These are phyloP conservation scores for Vicugna pacos DNA, from an alignment of 2,113 vertebrate species.

Conservation along the genomic window DNA sequence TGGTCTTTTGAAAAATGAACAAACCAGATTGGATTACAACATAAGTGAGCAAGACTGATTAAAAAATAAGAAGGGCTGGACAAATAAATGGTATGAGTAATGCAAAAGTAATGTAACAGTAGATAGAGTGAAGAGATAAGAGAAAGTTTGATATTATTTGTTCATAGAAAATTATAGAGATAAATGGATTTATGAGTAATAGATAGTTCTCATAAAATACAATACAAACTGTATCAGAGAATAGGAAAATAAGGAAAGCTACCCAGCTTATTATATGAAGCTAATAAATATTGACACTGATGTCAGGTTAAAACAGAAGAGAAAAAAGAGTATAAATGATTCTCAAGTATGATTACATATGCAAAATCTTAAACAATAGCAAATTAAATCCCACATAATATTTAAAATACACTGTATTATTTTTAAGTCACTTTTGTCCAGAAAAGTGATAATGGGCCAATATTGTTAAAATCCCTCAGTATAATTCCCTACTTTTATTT, in stretches of 20 bases:
- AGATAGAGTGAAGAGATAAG: background rate
- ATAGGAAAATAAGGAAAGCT: background rate
- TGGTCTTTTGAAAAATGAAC: conserved; percentile 20
- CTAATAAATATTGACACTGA: background rate
- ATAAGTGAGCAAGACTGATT: background rate
- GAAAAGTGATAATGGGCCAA: background rate
- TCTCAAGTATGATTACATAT: background rate
- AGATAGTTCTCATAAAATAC: background rate
- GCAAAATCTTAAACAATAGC: background rate
- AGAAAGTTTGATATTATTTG: background rate
- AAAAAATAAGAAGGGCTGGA: background rate
- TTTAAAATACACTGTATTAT: background rate
- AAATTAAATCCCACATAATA: background rate
- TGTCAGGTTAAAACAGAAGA: background rate
- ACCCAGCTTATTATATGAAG: background rate
- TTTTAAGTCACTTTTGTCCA: background rate
- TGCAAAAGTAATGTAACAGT: background rate
- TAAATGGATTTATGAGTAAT: background rate
- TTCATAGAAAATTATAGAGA: background rate
- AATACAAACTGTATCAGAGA: background rate
- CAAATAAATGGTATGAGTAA: background rate
- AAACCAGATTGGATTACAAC: background rate
- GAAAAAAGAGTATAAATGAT: background rate
- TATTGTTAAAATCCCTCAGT: background rate
- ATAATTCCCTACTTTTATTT: background rate